A percentile compares a stretch with the other conserved stretches of the same genome.
phyloP scores from a whole-genome alignment of 2,113 vertebrate species.

The Vulpes ferrilata region DNA sequence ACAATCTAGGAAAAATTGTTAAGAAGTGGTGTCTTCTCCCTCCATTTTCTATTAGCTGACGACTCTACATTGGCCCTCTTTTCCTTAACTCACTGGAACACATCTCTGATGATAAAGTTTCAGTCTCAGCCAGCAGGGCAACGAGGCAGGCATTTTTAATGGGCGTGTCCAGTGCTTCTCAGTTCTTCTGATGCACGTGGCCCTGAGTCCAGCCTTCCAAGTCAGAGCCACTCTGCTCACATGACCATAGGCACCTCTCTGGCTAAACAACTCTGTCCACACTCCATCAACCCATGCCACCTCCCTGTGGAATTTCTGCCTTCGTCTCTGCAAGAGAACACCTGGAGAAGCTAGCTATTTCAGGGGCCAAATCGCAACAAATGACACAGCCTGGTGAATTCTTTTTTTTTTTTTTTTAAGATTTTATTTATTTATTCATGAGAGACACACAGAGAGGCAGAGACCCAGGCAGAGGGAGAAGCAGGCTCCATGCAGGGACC shows the following conservation, averaged over 20 bases:
- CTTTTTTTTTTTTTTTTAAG: no score
- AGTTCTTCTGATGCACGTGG: not conserved
- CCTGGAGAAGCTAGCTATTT: not conserved
- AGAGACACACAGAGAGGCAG: no score
- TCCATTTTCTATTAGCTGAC: not conserved
- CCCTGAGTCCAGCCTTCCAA: not conserved
- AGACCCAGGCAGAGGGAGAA: no score
- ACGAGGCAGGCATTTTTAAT: not conserved
- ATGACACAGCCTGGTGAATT: not conserved
- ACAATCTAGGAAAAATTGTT: not conserved
- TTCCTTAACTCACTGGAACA: not conserved
- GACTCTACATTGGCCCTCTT: not conserved
- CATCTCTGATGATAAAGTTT: not conserved
- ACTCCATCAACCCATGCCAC: not conserved
- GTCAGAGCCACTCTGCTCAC: not conserved
- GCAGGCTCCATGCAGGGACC: no score
- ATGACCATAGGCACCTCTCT: not conserved
- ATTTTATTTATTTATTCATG: no score
- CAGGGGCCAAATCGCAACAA: not conserved
- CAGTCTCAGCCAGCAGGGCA: not conserved
- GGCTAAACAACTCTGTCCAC: not conserved
- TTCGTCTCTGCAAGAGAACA: not conserved
- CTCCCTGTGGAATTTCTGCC: slow-evolving; percentile 11
- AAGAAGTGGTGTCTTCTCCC: not conserved
- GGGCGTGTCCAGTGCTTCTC: not conserved